A percentile compares a stretch with the other conserved stretches of the same genome.
These are phyloP conservation scores for Mesocricetus auratus DNA, from an alignment of 2,113 vertebrate species.

Conservation along the genomic window DNA sequence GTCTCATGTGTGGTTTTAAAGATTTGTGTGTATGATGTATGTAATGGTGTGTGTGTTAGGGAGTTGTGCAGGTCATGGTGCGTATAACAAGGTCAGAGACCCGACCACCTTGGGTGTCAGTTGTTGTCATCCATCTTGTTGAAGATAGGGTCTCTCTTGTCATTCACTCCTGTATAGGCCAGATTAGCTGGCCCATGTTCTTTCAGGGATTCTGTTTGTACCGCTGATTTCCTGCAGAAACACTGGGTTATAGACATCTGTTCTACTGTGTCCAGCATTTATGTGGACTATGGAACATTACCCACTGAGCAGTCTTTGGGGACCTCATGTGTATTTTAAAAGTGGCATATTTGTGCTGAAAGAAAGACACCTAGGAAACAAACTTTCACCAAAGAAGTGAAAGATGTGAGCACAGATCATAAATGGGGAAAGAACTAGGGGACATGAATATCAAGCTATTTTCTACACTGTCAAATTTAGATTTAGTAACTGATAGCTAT, in stretches of 20 bases:
- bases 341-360: not conserved
- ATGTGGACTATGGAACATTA: not conserved
- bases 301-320: not conserved
- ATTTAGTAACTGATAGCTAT: not conserved
- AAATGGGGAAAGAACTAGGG: not conserved
- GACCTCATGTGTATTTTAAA: not conserved
- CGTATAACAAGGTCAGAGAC: not conserved
- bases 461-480: not conserved
- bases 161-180: no score
- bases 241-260: not conserved
- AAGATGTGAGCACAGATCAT: not conserved
- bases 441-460: not conserved
- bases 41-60: not conserved
- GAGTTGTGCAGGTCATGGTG: not conserved
- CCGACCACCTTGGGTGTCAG: not conserved
- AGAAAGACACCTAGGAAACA: slow-evolving; percentile 36
- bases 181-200: not conserved
- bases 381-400: not conserved
- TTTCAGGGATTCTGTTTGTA: not conserved
- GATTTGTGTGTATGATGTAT: not conserved
- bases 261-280: not conserved
- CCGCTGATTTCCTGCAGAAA: not conserved
- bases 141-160: not conserved
- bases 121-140: not conserved
- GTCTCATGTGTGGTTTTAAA: not conserved